A percentile compares a stretch with the other conserved stretches of the same genome.
Evolutionary conservation across 2,113 vertebrate genomes (phyloP).

Genomic region (Notarius lentiginosus): DNA sequence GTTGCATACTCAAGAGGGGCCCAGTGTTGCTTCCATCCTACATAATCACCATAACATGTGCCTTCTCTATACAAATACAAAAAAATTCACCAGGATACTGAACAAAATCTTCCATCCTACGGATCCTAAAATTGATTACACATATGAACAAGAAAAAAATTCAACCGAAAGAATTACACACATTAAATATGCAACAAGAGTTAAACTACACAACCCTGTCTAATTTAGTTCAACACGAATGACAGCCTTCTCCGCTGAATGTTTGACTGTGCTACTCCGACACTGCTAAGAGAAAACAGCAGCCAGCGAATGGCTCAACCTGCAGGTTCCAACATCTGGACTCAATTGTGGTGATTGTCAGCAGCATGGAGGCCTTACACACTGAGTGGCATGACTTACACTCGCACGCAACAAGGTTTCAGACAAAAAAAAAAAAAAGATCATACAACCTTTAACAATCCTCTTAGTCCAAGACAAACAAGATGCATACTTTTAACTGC

Average conservation of each 20-base stretch:
- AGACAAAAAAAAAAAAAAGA: not conserved
- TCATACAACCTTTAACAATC: not conserved
- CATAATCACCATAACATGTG: conserved; percentile 50
- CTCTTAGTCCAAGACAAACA: not conserved
- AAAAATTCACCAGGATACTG: conserved; percentile 15
- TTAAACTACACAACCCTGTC: not conserved
- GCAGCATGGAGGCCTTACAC: conserved; percentile 43
- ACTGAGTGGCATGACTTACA: conserved; percentile 36
- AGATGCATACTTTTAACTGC: not conserved
- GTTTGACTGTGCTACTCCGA: conserved; percentile 38
- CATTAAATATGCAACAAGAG: not conserved
- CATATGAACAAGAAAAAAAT: not conserved
- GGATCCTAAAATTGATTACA: too few relatives aligned
- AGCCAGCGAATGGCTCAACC: conserved; percentile 40
- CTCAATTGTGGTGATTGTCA: conserved; percentile 42
- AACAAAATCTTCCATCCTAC: not conserved
- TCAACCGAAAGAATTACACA: not conserved
- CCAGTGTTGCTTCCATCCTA: conserved; percentile 32
- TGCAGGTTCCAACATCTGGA: conserved; percentile 51
- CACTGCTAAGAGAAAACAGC: conserved; percentile 37
- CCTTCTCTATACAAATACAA: conserved; percentile 35
- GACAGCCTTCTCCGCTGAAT: not conserved
- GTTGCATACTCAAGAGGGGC: conserved; percentile 21
- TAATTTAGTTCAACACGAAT: not conserved
- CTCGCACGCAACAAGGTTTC: conserved; percentile 43